These are phyloP conservation scores for Cinclus cinclus DNA, from an alignment of 2,113 vertebrate species.

Conservation along the genomic window DNA sequence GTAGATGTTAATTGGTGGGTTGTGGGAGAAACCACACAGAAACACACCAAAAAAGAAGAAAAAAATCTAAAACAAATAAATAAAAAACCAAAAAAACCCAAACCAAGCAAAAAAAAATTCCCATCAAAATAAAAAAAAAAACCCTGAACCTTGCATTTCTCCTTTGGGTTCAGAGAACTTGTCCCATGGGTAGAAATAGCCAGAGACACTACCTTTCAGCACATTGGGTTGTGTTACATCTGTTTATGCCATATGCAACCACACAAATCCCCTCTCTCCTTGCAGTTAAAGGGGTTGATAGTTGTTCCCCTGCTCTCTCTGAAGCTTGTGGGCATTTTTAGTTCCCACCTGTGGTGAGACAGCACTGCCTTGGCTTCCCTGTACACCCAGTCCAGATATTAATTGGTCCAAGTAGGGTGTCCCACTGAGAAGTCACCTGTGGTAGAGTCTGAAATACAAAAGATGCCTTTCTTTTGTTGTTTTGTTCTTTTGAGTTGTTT, in stretches of 20 bases:
- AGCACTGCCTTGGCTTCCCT: background rate
- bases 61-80: too few relatives aligned
- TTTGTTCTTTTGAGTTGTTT: background rate
- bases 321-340: background rate
- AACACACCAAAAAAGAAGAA: too few relatives aligned
- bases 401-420: background rate
- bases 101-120: background rate
- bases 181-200: background rate
- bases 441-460: background rate
- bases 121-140: background rate
- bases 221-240: background rate
- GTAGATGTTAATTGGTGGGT: background rate
- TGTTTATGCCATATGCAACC: background rate
- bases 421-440: background rate
- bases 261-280: background rate
- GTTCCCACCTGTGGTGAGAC: background rate
- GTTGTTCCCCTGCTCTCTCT: background rate
- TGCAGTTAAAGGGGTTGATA: background rate
- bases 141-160: background rate
- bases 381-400: background rate
- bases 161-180: background rate
- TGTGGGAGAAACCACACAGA: background rate
- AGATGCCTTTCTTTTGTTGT: background rate
- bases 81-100: too few relatives aligned
- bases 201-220: background rate